phyloP scores from a whole-genome alignment of 2,888 invertebrate species.

The Ommatoiulus sabulosus region DNA sequence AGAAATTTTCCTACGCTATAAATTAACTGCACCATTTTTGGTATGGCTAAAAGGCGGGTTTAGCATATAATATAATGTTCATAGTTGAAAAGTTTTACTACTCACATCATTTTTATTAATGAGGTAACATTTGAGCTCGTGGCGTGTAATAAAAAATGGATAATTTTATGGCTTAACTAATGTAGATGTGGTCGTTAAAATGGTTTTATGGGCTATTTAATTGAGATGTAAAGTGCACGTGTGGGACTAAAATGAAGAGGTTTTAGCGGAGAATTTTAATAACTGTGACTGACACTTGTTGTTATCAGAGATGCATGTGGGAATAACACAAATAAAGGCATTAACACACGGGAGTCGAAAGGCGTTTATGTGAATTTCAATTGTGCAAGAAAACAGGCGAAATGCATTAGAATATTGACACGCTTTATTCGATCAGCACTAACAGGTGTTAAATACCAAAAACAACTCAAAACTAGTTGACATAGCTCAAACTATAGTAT shows the following conservation, averaged over 20 bases:
- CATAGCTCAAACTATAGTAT: too few species aligned
- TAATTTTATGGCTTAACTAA: constrained; percentile 37
- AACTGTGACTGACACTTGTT: background rate
- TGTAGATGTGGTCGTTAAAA: constrained; percentile 26
- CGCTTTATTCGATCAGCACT: background rate
- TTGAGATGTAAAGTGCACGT: constrained; percentile 32
- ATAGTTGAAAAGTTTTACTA: background rate
- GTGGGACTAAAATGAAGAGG: background rate
- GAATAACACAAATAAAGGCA: background rate
- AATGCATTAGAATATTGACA: background rate
- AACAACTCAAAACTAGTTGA: background rate
- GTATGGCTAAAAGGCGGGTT: background rate
- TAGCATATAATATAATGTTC: background rate
- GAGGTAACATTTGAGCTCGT: constrained; percentile 14
- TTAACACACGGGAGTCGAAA: background rate
- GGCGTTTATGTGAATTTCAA: background rate
- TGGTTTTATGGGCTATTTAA: constrained; percentile 5
- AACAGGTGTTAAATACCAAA: background rate
- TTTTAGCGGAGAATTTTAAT: background rate
- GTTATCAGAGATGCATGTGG: background rate
- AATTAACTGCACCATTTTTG: background rate
- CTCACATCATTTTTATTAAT: constrained; percentile 17
- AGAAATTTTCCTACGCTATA: background rate
- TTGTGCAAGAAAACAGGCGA: background rate
- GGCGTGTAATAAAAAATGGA: constrained; percentile 27